Evolutionary conservation across 2,797 vertebrate genomes (phyloP).

Genomic region (Spizella passerina): DNA sequence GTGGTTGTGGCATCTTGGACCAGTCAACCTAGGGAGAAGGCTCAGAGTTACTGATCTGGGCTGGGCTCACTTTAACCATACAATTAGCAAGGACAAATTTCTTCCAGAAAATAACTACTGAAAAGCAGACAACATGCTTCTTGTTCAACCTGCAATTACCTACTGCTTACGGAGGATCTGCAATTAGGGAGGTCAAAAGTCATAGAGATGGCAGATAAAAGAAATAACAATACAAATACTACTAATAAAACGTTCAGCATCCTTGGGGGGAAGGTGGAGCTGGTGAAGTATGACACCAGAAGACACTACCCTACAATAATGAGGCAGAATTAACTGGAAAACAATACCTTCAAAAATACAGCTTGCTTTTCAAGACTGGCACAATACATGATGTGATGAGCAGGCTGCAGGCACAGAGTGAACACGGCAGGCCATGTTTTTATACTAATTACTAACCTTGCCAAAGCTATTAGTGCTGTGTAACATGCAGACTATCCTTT

Average conservation of each 20-base stretch:
- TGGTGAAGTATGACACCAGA: constrained; percentile 60
- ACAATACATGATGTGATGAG: background rate
- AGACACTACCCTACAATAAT: constrained; percentile 34
- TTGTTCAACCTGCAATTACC: constrained; percentile 67
- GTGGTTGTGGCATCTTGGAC: constrained; percentile 58
- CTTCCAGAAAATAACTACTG: background rate
- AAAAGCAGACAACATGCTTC: constrained; percentile 48
- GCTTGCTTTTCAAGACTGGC: background rate
- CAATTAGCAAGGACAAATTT: constrained; percentile 55
- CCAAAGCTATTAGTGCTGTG: background rate
- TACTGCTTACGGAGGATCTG: constrained; percentile 2
- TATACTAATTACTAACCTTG: constrained; percentile 5
- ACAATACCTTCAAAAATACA: constrained; percentile 17
- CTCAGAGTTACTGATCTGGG: background rate
- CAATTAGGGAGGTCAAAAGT: constrained; percentile 70
- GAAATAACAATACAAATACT: background rate
- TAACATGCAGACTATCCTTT: background rate
- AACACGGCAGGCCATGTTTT: background rate
- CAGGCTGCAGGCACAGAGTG: background rate
- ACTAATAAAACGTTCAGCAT: constrained; percentile 6
- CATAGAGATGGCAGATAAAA: background rate
- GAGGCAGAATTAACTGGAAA: constrained; percentile 54
- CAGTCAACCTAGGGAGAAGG: constrained; percentile 72
- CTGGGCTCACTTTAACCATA: constrained; percentile 31
- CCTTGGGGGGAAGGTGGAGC: constrained; percentile 27